Base-by-base conservation (phyloP, 2,113 vertebrate genomes). In the Oophaga pumilio region DNA sequence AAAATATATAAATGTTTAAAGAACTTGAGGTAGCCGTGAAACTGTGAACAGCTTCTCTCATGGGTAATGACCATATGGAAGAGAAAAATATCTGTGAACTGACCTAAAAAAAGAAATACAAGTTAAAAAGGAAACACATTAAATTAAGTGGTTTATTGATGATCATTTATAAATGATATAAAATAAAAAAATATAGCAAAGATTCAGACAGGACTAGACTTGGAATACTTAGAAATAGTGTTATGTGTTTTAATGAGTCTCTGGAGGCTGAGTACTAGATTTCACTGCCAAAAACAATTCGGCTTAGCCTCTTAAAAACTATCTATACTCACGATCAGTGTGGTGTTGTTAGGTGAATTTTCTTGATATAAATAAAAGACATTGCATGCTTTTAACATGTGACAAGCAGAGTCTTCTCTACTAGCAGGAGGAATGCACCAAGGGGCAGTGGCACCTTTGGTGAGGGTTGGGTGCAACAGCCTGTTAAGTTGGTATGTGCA, bases 221-320 rank as follows among this genome's bases (percentile, higher is more conserved):
- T 90, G 64, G 85, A 90, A 82, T 68, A 87, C 87, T 74, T 91
- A 43, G 0, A 43, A 43, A 43, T 89, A 90, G 91, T 18, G 0
- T 89, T 90, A 82, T 90, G 90, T 62, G 0, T 57, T 88, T 94
- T 93, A 93, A 93, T 91, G 93, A 94, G 90, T 92, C 92, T 93
- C 92, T 89, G 84, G 91, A 92, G 91, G 86, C 86, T 59, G 0
- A 62, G 76, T 60, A 73, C 90, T 85, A 86, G 81, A 83, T 92
- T 93, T 91, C 89, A 64, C 89, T 92, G 92, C 89, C 92, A 92
- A 76, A 59, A 85, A 85, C 24, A 1, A 82, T 84, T 92, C 89
- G 89, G 60, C 76, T 69, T 71, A 90, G 86, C 53, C 77, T 59
- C n/a, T 13, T 89, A n/a, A 53, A 62, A 85, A 49, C 22, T 18